phyloP scores from a whole-genome alignment of 2,888 invertebrate species.

The Podotricha telesiphe region DNA sequence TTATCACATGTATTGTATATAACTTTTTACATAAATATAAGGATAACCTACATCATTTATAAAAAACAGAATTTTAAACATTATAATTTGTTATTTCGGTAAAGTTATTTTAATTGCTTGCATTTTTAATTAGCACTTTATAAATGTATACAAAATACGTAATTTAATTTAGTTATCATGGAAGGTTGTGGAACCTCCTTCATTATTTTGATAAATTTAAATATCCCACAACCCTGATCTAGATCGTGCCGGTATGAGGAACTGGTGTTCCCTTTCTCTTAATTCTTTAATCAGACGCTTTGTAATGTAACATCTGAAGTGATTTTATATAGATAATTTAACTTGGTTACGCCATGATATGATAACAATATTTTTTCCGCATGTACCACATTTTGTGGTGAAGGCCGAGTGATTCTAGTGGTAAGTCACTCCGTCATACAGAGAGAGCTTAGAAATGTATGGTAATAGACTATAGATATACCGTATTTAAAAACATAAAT shows the following conservation, averaged over 20 bases:
- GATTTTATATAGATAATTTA: conserved; percentile 19
- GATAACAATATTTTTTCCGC: neutral
- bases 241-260: conserved; percentile 38
- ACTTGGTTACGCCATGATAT: neutral
- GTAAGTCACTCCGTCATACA: too few species aligned
- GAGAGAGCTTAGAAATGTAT: too few species aligned
- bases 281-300: conserved; percentile 37
- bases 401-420: too few species aligned
- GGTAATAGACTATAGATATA: too few species aligned
- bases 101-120: neutral
- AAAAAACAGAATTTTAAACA: too few species aligned
- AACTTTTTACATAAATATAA: neutral
- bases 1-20: neutral
- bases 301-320: conserved; percentile 6
- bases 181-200: neutral
- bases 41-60: neutral
- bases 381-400: too few species aligned
- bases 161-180: too few species aligned
- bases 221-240: conserved; percentile 14
- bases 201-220: neutral
- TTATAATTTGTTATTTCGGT: too few species aligned
- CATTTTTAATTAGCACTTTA: neutral
- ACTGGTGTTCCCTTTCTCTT: conserved; percentile 40
- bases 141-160: too few species aligned
- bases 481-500: too few species aligned